phyloP scores from a whole-genome alignment of 2,113 vertebrate genomes.

The Choloepus hoffmanni region DNA sequence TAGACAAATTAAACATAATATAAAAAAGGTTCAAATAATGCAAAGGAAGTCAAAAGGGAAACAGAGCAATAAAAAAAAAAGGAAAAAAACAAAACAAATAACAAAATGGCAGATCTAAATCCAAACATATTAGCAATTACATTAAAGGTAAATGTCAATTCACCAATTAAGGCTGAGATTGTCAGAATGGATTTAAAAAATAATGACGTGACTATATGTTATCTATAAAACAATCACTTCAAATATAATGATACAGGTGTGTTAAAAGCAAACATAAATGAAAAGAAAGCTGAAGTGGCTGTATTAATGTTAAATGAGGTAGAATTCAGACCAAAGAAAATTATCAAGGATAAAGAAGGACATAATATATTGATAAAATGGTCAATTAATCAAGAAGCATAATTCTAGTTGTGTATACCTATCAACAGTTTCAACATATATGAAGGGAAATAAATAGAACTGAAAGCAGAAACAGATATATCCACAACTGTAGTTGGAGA shows the following conservation, averaged over 20 bases:
- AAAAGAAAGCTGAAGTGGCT: background rate
- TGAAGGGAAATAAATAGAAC: background rate
- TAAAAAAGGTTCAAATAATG: background rate
- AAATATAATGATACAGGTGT: background rate
- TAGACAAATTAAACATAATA: background rate
- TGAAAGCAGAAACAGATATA: background rate
- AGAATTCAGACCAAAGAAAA: background rate
- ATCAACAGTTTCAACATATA: background rate
- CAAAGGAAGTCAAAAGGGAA: background rate
- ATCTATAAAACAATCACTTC: background rate
- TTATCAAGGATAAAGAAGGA: background rate
- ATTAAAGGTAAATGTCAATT: background rate
- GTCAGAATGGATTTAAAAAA: background rate
- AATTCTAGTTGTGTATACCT: background rate
- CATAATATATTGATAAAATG: background rate
- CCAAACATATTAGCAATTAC: background rate
- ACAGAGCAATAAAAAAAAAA: background rate
- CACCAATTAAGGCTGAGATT: background rate
- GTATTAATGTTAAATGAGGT: background rate
- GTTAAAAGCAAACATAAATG: constrained; percentile 5
- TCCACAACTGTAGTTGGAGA: background rate
- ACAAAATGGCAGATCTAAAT: background rate
- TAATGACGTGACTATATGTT: background rate
- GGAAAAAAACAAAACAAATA: background rate
- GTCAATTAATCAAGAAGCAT: background rate